These are phyloP conservation scores for Anser brachyrhynchus DNA, from an alignment of 2,113 vertebrate genomes.

Conservation along the genomic window DNA sequence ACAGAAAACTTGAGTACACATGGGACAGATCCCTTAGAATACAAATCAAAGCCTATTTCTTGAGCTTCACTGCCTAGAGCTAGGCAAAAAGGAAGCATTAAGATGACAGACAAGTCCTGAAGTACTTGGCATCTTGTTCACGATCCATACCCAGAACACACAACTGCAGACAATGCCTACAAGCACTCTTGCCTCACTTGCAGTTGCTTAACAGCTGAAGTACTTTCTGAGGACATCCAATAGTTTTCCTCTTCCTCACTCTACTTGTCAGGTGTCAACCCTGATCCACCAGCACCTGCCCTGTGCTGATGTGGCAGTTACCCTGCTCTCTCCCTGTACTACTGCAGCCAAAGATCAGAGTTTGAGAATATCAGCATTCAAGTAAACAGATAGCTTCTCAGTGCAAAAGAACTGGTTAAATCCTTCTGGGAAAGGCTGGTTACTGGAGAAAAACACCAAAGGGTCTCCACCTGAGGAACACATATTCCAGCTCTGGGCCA, in stretches of 20 bases:
- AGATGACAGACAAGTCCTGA: not conserved
- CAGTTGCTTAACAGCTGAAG: not conserved
- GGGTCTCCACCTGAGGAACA: not conserved
- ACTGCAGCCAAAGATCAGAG: not conserved
- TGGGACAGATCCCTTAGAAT: not conserved
- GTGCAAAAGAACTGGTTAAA: not conserved
- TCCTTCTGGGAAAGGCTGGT: not conserved
- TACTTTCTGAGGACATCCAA: not conserved
- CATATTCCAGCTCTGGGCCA: rapidly evolving
- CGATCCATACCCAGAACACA: not conserved
- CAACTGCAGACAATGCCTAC: not conserved
- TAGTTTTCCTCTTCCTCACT: not conserved
- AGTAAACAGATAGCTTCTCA: not conserved
- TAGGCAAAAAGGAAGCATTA: not conserved
- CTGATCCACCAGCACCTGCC: not conserved
- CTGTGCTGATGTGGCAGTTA: not conserved
- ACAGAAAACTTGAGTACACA: not conserved
- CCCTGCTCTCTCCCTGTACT: too few relatives aligned
- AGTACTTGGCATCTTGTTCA: not conserved
- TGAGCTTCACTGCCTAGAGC: not conserved
- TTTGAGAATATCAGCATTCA: not conserved
- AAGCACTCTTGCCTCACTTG: not conserved
- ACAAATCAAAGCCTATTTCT: not conserved
- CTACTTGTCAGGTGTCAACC: not conserved
- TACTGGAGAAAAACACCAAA: not conserved